Evolutionary conservation across 2,888 invertebrate genomes (phyloP), one percentile per base, ranked within the genome.

Genomic region (Caradrina clavipalpis): DNA sequence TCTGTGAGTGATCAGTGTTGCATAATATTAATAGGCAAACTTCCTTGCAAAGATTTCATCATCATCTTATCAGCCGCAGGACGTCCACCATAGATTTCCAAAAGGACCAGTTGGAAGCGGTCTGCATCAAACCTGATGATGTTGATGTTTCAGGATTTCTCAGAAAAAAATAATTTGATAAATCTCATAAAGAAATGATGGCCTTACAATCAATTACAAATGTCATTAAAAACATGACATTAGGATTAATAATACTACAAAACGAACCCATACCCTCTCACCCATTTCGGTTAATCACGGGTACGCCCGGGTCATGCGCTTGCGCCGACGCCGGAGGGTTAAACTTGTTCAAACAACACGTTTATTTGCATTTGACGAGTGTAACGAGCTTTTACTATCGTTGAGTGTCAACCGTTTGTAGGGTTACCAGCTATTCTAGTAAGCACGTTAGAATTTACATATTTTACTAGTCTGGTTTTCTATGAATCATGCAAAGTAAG

Each of bases 281-380:
- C 57, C 57, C 59, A 54, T 73, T 81, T 73, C 47, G 67, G 42
- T 79, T 79, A 79, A 83, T 78, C 76, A 78, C 65, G 60, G 54
- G 58, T 76, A 64, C 57, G 56, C 69, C 67, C 61, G 69, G 73
- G 66, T 75, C 65, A 70, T 71, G 75, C 75, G 80, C 73, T 51
- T 77, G 76, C 75, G 73, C 64, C 54, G 63, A 21, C 60, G 57
- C 75, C 67, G 83, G 86, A 85, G 90, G 91, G 91, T 88, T 85
- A 82, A 81, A 80, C 83, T 87, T 88, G 87, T 91, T 90, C 89
- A 93, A 90, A 92, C 82, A 90, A 73, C 91, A 85, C 89, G 81
- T 82, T 91, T 94, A 93, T 94, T 95, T 93, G 92, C 92, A 92
- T 93, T 89, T 83, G 87, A 85, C 86, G 90, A 90, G 89, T 90